Conservation (phyloP, 2,797 vertebrate species). For the Tauraco hartlaubi region DNA sequence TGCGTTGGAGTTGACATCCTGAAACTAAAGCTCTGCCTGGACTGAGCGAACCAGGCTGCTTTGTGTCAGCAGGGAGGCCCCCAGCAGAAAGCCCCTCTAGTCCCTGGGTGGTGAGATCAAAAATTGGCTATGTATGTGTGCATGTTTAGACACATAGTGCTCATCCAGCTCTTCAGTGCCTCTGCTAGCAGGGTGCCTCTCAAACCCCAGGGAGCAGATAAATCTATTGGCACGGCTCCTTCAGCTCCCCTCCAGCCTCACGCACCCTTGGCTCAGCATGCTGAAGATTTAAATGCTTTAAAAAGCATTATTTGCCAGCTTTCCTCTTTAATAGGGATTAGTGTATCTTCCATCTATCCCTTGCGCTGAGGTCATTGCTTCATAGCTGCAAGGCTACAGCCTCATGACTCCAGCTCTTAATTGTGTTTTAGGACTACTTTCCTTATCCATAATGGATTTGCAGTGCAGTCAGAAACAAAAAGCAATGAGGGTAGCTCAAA, state of each 20-base stretch:
- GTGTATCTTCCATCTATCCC: conserved; percentile 3
- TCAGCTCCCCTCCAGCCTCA: background rate
- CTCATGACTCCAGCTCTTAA: conserved; percentile 16
- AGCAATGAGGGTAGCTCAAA: background rate
- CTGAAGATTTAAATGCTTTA: background rate
- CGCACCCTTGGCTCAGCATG: background rate
- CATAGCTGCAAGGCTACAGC: background rate
- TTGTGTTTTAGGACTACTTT: conserved; percentile 4
- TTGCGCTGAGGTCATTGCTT: background rate
- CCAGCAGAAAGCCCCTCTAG: background rate
- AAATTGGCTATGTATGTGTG: background rate
- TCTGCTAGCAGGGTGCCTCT: background rate
- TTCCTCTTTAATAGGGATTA: background rate
- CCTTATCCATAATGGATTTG: background rate
- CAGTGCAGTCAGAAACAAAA: background rate
- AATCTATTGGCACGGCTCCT: background rate
- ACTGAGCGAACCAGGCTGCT: background rate
- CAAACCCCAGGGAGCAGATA: background rate
- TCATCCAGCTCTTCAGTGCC: background rate
- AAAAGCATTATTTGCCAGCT: conserved; percentile 42
- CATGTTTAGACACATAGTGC: background rate
- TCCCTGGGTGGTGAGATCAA: background rate
- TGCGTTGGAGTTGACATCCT: background rate
- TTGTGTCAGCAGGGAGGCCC: background rate
- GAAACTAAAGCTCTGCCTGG: background rate